A percentile compares a stretch with the other conserved stretches of the same genome.
phyloP scores from a whole-genome alignment of 2,113 vertebrate species.

The Ctenomys sociabilis region DNA sequence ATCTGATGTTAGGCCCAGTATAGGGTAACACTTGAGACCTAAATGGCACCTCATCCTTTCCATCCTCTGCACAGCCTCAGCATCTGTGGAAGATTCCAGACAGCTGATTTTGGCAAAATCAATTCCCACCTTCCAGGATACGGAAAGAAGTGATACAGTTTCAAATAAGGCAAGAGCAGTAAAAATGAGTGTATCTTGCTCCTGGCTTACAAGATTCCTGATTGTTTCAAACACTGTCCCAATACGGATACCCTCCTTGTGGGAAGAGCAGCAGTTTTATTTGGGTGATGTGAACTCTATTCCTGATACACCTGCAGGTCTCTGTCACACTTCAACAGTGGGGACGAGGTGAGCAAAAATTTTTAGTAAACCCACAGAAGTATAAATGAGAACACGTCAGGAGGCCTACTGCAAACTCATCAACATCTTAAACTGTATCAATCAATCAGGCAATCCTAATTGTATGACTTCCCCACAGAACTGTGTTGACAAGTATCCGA shows the following conservation, averaged over 20 bases:
- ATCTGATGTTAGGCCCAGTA: not conserved
- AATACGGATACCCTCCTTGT: not conserved
- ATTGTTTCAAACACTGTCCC: not conserved
- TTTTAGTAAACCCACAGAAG: not conserved
- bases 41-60: not conserved
- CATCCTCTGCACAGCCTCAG: not conserved
- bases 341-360: not conserved
- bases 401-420: not conserved
- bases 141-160: constrained; percentile 36
- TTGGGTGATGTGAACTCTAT: not conserved
- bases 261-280: not conserved
- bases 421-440: constrained; percentile 4
- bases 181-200: not conserved
- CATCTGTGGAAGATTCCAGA: constrained; percentile 50
- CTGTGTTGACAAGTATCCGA: not conserved
- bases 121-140: constrained; percentile 22
- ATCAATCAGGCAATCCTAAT: not conserved
- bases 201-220: not conserved
- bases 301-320: not conserved
- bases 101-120: constrained; percentile 6
- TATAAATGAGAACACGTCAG: not conserved
- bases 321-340: not conserved
- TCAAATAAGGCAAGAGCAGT: constrained; percentile 11
- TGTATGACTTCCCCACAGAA: constrained; percentile 15
- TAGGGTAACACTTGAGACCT: not conserved